Evolutionary conservation across 2,113 vertebrate species (phyloP).

Genomic region (Brienomyrus brachyistius): DNA sequence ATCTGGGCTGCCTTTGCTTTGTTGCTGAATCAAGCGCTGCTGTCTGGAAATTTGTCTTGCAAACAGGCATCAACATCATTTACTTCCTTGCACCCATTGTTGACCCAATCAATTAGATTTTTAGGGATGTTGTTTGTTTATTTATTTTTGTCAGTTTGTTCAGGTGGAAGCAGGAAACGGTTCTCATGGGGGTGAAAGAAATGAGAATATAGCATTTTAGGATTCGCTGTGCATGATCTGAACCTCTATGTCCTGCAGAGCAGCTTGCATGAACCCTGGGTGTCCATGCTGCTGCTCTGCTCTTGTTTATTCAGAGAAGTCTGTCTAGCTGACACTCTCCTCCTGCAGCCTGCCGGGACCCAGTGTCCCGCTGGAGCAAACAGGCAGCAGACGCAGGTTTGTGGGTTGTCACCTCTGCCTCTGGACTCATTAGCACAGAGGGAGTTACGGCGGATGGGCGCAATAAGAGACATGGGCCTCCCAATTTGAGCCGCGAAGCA

Average conservation of each 20-base stretch:
- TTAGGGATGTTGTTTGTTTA: background rate
- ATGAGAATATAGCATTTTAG: background rate
- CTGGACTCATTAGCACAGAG: background rate
- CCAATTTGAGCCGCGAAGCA: background rate
- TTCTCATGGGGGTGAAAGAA: background rate
- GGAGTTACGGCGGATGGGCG: background rate
- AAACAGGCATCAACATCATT: background rate
- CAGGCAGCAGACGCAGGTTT: background rate
- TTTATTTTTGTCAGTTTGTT: background rate
- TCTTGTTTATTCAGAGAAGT: background rate
- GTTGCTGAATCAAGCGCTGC: background rate
- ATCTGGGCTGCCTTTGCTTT: background rate
- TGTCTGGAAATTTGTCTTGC: background rate
- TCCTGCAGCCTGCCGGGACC: background rate
- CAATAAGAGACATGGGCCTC: background rate
- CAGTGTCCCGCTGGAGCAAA: background rate
- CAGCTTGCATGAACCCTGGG: background rate
- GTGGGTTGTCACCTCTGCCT: background rate
- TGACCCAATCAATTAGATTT: background rate
- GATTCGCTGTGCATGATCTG: background rate
- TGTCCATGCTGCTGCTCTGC: background rate
- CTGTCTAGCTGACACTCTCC: background rate
- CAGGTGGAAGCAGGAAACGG: background rate
- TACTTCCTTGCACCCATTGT: background rate
- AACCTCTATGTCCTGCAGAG: background rate